Evolutionary conservation across 2,888 invertebrate genomes (phyloP), one percentile per base, ranked within the genome.

Genomic region (Rhagophthalmus giganteus): DNA sequence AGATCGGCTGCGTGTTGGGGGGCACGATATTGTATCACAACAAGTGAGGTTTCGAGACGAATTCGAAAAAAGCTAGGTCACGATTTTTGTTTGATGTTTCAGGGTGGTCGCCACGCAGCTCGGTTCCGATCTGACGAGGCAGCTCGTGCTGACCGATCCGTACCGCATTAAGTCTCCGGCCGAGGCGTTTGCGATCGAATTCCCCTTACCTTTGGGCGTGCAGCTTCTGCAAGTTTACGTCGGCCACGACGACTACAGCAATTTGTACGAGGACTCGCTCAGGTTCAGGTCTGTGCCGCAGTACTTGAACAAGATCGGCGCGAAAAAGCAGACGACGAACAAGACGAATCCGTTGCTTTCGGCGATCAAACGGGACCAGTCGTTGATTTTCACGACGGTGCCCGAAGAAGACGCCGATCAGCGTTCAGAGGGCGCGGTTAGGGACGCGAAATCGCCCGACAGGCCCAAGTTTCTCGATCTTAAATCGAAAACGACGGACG

Each of bases 21-120:
- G 95, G 95, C 40, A 82, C 87, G 39, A 80, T 95, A 46, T 80
- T 94, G 51, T 93, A 90, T 68, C 91, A 93, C 71, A 94, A 92
- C 72, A 92, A 90, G 93, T 93, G 75, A 76, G 79, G 2, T 3
- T 20, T 20, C 7, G 20, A 20, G 7, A 20, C 3, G 20, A 20
- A 20, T 20, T 20, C 3, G 7, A 5, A 5, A 20, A 5, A 20
- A 20, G 20, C 20, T 5, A 20, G 7, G 3, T 20, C 3, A 20
- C 7, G 7, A 20, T 20, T 20, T 20, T 20, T 12, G 7, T 12
- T 9, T 8, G 44, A 47, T 57, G 56, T 76, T 75, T 26, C 71
- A 91, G 91, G 76, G 87, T 92, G 61, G 84, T 92, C 34, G 86
- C 88, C 25, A 87, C 91, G 0, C 91, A 92, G 67, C 73, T 92